Evolutionary conservation across 2,797 vertebrate species (phyloP), one percentile per base, ranked within the genome.

Genomic region (Kryptopterus vitreolus): DNA sequence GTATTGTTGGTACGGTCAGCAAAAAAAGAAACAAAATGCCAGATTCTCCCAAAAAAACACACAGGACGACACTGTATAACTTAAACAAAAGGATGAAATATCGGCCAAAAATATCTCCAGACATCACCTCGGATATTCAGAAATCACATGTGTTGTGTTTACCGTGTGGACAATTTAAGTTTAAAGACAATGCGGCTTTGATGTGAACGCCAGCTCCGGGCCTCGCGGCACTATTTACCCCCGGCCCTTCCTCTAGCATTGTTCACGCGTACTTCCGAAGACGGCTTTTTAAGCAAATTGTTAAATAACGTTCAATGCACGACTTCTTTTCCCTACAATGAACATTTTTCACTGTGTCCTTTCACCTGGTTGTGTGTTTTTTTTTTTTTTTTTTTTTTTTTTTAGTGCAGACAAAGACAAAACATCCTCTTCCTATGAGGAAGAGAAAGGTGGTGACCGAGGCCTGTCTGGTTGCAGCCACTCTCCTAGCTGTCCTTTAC

Each of bases 341-440:
- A 89, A 86, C 88, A 89, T 89, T 91, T n/a, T 81, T 86, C 88
- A 88, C 88, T 88, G 85, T 80, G 89, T 92, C 91, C 90, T 93
- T 93, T 93, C 90, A 94, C 92, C 92, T 91, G 92, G 91, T 93
- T 93, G 91, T 91, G 92, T 91, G 91, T 93, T 93, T 91, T 91
- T 92, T 91, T 89, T 90, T 84, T 84, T 91, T 88, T 91, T 87
- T 94, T 92, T 94, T 94, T 93, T 92, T 92, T 89, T 90, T 87
- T 84, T 88, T 80, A 35, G 85, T 76, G 88, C 86, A 90, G 92
- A 95, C 91, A 92, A 92, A 89, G 95, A 95, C 84, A 88, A 88
- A 89, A 90, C 92, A 83, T 98, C 95, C 89, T 97, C 93, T 91
- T 98, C 95, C 89, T 95, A 93, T 84, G 93, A 95, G 90, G 95